Evolutionary conservation across 2,888 invertebrate species (phyloP).

Genomic region (Eretmocerus hayati): DNA sequence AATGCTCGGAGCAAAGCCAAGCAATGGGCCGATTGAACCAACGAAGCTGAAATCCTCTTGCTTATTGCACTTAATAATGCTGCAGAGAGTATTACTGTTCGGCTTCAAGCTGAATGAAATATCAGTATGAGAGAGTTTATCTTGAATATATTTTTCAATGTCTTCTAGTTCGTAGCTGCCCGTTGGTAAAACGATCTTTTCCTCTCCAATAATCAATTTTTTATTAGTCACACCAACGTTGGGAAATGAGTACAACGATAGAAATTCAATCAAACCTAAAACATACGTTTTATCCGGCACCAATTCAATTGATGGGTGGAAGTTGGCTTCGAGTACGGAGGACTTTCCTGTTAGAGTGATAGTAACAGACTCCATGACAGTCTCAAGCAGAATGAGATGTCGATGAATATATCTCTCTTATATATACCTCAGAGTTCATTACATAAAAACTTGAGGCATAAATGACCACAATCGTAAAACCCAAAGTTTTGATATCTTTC

Average conservation of each 20-base stretch:
- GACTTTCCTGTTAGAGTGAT: constrained; percentile 29
- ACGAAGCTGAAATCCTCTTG: not conserved
- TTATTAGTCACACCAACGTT: no score
- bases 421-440: not conserved
- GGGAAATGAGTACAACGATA: not conserved
- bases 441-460: constrained; percentile 13
- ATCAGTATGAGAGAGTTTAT: not conserved
- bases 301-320: constrained; percentile 16
- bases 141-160: not conserved
- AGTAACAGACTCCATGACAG: constrained; percentile 25
- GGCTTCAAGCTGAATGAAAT: no score
- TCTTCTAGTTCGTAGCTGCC: no score
- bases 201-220: no score
- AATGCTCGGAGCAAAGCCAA: no score
- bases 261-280: not conserved
- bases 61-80: not conserved
- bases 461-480: constrained; percentile 4
- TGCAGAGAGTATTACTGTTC: no score
- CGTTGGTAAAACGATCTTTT: no score
- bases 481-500: constrained; percentile 25
- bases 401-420: not conserved
- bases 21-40: not conserved
- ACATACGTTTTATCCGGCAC: not conserved
- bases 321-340: constrained; percentile 25
- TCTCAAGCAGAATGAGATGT: not conserved